These are phyloP conservation scores for Lindbergichthys nudifrons DNA, from an alignment of 2,797 vertebrate species.

Conservation along the genomic window DNA sequence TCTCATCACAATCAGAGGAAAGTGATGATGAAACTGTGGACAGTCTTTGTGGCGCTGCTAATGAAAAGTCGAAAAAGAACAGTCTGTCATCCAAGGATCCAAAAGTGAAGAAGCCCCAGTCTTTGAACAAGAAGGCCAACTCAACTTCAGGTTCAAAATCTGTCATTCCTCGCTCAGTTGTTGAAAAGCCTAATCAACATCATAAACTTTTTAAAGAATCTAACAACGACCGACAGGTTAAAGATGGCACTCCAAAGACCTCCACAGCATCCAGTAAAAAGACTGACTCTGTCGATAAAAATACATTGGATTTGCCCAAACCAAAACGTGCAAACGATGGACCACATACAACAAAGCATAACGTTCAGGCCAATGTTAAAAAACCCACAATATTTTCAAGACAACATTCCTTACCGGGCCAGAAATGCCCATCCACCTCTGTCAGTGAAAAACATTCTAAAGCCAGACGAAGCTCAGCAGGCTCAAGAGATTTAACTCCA, in stretches of 20 bases:
- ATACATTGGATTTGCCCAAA: neutral
- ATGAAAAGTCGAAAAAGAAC: neutral
- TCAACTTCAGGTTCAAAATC: rapidly evolving
- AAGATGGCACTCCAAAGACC: neutral
- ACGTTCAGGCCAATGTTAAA: rapidly evolving
- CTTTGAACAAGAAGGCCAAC: neutral
- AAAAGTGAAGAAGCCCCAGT: neutral
- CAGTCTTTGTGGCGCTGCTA: neutral
- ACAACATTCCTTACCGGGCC: neutral
- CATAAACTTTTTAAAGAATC: neutral
- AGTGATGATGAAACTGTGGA: neutral
- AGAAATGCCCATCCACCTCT: neutral
- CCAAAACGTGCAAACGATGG: neutral
- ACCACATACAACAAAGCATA: neutral
- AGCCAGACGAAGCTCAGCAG: neutral
- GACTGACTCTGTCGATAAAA: neutral
- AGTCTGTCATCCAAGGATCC: neutral
- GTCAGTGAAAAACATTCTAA: neutral
- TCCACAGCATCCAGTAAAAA: neutral
- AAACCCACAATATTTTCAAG: neutral
- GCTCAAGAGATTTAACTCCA: neutral
- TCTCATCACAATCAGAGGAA: neutral
- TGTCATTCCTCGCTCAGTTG: neutral
- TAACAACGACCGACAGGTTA: too few species aligned
- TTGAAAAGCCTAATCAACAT: neutral